phyloP scores from a whole-genome alignment of 2,888 invertebrate genomes.

The Calephelis perditalis region DNA sequence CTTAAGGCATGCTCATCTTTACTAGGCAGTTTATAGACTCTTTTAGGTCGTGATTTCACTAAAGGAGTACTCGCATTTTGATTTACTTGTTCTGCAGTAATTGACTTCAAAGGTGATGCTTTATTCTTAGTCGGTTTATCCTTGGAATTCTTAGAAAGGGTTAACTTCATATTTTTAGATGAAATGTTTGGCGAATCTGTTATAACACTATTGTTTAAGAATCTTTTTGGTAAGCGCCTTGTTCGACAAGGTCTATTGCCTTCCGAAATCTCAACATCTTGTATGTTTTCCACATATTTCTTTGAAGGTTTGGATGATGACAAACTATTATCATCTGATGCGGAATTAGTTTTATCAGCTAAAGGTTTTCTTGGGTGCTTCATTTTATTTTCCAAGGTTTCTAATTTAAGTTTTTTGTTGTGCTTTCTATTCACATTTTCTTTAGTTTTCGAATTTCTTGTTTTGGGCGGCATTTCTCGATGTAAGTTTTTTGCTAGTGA shows the following conservation, averaged over 20 bases:
- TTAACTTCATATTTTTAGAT: constrained; percentile 27
- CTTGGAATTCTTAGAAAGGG: not conserved
- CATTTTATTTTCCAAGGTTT: not conserved
- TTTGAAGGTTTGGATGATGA: constrained; percentile 28
- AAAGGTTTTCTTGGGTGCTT: constrained; percentile 49
- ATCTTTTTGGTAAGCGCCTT: constrained; percentile 49
- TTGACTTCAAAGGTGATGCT: constrained; percentile 13
- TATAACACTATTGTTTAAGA: constrained; percentile 41
- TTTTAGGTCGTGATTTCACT: constrained; percentile 46
- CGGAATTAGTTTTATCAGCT: constrained; percentile 64
- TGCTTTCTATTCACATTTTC: constrained; percentile 45
- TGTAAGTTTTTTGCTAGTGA: no score
- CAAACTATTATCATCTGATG: constrained; percentile 55
- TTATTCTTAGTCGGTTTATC: not conserved
- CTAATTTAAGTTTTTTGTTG: constrained; percentile 24
- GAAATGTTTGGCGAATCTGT: constrained; percentile 38
- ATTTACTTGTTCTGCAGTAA: constrained; percentile 12
- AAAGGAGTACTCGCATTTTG: constrained; percentile 45
- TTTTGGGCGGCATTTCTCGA: constrained; percentile 56
- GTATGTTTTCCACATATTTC: constrained; percentile 26
- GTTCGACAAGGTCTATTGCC: constrained; percentile 43
- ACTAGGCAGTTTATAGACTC: constrained; percentile 54
- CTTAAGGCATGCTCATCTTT: constrained; percentile 56
- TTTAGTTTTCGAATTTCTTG: constrained; percentile 46
- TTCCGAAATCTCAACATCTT: constrained; percentile 18